Evolutionary conservation across 2,113 vertebrate species (phyloP), one percentile per base, ranked within the genome.

Genomic region (Uria lomvia): DNA sequence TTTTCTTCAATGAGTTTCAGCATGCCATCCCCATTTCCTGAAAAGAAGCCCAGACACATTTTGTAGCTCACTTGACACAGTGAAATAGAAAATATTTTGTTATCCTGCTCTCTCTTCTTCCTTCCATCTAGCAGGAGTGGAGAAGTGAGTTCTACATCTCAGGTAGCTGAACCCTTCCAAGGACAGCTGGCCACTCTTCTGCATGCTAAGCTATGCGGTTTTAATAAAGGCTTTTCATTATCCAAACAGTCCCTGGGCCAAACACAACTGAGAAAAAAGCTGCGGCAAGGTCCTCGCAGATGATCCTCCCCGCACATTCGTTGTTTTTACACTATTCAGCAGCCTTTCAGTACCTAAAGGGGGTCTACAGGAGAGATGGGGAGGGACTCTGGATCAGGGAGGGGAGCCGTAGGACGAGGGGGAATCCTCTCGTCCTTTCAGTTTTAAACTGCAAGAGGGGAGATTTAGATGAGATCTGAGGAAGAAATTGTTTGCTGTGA

Each of bases 21-120:
- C 79, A 99, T 97, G 16, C 98, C 98, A 22, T 99, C 98, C 19
- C 98, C 98, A 49, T 99, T 98, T 79, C 98, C 98, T 98, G 96
- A 73, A 95, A 72, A 78, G 59, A 94, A 94, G 38, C 74, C 71
- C 81, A 71, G 6, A 52, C 5, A 27, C 6, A 52, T 15, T 67
- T 68, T 85, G 76, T 36, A 60, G 43, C 55, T 86, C 2, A 12
- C 49, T 2, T 16, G 20, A 58, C 36, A 15, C 12, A 66, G 27
- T 6, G 11, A 47, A 81, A 77, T 0, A 56, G 18, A 36, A 74
- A 93, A 63, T 63, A 43, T 6, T 45, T 26, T 70, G 55, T 23
- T 83, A 43, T 9, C 53, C 42, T 75, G 2, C 9, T 79, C 77
- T 63, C 52, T 45, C 15, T 55, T 40, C 50, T 91, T 23, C 21